A percentile compares a stretch with the other conserved stretches of the same genome.
These are phyloP conservation scores for Ophthalmolycus amberensis DNA, from an alignment of 2,113 vertebrate genomes.

Conservation along the genomic window DNA sequence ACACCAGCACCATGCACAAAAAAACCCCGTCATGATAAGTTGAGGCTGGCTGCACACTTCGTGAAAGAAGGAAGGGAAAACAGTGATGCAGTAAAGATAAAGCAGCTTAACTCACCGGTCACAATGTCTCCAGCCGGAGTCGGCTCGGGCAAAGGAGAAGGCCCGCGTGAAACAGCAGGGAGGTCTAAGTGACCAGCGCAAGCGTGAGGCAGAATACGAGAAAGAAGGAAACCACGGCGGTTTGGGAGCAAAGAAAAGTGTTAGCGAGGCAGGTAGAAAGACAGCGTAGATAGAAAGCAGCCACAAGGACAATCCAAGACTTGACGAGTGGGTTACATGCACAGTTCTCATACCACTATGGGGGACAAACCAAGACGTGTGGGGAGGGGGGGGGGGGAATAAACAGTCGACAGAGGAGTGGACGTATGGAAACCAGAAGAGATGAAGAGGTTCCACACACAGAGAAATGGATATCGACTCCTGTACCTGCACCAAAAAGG, in stretches of 20 bases:
- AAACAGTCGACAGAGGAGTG: constrained; percentile 70
- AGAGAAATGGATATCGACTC: constrained; percentile 78
- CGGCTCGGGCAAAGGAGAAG: constrained; percentile 95
- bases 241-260: constrained; percentile 69
- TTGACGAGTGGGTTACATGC: constrained; percentile 75
- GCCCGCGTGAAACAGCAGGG: constrained; percentile 93
- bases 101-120: constrained; percentile 89
- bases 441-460: constrained; percentile 77
- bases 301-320: constrained; percentile 59
- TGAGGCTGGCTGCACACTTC: constrained; percentile 57
- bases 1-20: constrained; percentile 42
- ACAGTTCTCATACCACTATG: constrained; percentile 80
- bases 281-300: constrained; percentile 65
- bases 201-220: constrained; percentile 80
- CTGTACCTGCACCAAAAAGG: constrained; percentile 98
- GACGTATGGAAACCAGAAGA: constrained; percentile 74
- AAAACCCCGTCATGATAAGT: neutral
- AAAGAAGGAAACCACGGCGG: constrained; percentile 77
- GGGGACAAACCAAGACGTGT: constrained; percentile 76
- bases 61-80: constrained; percentile 41
- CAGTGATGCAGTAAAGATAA: constrained; percentile 59
- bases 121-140: constrained; percentile 93
- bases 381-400: neutral
- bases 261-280: constrained; percentile 75
- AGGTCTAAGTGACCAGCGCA: constrained; percentile 91